Base-by-base conservation (phyloP, 2,797 vertebrate species). In the Antrozous pallidus region DNA sequence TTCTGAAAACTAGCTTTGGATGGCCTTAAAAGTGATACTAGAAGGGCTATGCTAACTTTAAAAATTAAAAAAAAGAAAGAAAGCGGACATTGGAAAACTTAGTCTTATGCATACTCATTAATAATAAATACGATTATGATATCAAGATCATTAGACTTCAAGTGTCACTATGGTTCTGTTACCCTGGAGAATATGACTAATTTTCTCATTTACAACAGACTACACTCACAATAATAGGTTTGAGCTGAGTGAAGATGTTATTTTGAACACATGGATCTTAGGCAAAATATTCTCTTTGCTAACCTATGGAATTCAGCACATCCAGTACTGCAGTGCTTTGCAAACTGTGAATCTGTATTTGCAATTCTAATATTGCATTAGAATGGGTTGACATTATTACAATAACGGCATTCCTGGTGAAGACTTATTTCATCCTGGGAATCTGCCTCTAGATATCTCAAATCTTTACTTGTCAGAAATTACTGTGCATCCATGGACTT, bases 381-480 rank as follows among this genome's bases (percentile, higher is more conserved):
- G 31, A 47, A 86, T n/a, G 54, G 11, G 9, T 3, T 31, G 70
- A 45, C 12, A 18, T 75, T 28, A 36, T 56, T n/a, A 54, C 17
- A 13, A 4, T 17, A 7, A 24, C 42, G n/a, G 58, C 33, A 51
- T 36, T 51, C 33, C 81, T 77, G 45, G 33, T 58, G 9, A 94
- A 88, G 65, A 14, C 26, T 65, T 77, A 80, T 86, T 96, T 87
- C 87, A 88, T 94, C 40, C 79, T 65, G 61, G 73, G 74, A 92
- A 93, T 83, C 58, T 47, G 17, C 49, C 92, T 89, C 58, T 47
- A 13, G 36, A 77, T 42, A 84, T 38, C 51, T 40, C 42, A 87
- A 16, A 18, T 71, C 36, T 94, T 93, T 65, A 38, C 77, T 81
- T 51, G 11, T 91, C 45, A 82, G 40, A 90, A 90, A 56, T 31